Base-by-base conservation (phyloP, 1,140 invertebrate genomes). In the Drosophila santomea region DNA sequence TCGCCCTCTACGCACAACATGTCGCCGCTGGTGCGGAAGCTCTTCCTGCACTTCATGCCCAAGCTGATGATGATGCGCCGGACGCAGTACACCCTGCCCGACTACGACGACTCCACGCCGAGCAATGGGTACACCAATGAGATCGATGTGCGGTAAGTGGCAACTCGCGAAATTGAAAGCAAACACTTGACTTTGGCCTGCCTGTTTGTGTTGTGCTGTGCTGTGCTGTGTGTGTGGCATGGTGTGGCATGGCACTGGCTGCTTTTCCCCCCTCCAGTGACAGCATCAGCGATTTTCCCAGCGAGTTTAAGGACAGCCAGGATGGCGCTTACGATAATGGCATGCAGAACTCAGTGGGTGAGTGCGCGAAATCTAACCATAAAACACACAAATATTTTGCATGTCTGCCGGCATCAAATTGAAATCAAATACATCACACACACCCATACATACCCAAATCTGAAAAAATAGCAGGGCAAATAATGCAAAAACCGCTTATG, bases 1-100 rank as follows among this genome's bases (percentile, higher is more conserved):
- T 99, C 98, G 4, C 98, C 99, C 25, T 97, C 98, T 11, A 99
- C 98, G 0, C 98, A 99, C 93, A 97, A 96, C 75, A 98, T 99
- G 97, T 96, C 97, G 1, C 96, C 97, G 1, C 96, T 96, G 95
- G 96, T 98, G 74, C 95, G 96, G 88, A 95, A 95, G 85, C 93
- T 99, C 58, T 99, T 99, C 93, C 93, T 98, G 8, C 95, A 97
- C 80, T 95, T 97, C 83, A 97, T 98, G 96, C 97, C 97, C 10
- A 95, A 96, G 62, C 92, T 98, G 14, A 93, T 98, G 60, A 96
- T 97, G 94, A 98, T 98, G 97, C 94, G 96, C 55, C 94, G 97
- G 57, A 97, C 97, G 0, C 96, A 96, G 57, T 98, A 97, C 90
- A 95, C 96, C 0, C 93, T 97, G 5, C 95, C 96, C 5, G 96